Evolutionary conservation across 2,797 vertebrate species (phyloP).

Genomic region (Megalops cyprinoides): DNA sequence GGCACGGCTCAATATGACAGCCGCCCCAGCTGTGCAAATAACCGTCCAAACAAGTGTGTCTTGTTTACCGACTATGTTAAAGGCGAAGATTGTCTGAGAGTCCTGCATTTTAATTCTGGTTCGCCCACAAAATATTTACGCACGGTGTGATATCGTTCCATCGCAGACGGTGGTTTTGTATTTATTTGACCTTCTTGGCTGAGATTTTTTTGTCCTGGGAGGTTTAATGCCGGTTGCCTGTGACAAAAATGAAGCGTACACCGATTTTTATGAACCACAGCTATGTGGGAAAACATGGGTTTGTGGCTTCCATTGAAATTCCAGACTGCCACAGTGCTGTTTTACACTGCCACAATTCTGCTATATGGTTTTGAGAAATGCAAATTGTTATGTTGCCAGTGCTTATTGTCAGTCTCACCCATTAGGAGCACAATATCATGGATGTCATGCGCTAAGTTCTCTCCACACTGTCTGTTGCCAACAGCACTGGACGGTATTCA

Average conservation of each 20-base stretch:
- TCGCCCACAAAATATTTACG: neutral
- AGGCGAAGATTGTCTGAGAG: no score
- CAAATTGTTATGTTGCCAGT: neutral
- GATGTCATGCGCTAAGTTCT: neutral
- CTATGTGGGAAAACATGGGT: neutral
- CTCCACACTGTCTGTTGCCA: conserved; percentile 38
- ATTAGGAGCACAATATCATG: neutral
- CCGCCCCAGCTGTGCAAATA: neutral
- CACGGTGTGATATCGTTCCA: neutral
- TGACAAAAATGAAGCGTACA: no score
- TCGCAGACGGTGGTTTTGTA: neutral
- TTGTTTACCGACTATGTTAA: no score
- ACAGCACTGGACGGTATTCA: conserved; percentile 97
- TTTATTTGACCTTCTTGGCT: neutral
- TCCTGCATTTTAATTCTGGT: neutral
- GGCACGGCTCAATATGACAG: no score
- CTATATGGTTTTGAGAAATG: neutral
- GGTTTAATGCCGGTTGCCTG: no score
- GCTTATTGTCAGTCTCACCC: neutral
- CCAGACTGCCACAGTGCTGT: no score
- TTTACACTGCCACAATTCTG: neutral
- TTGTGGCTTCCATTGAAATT: no score
- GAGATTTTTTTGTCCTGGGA: neutral
- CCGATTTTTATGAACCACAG: neutral
- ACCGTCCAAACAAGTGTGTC: neutral